Conservation (phyloP, 23 tunicate genomes). For the Trididemnum clinides region DNA sequence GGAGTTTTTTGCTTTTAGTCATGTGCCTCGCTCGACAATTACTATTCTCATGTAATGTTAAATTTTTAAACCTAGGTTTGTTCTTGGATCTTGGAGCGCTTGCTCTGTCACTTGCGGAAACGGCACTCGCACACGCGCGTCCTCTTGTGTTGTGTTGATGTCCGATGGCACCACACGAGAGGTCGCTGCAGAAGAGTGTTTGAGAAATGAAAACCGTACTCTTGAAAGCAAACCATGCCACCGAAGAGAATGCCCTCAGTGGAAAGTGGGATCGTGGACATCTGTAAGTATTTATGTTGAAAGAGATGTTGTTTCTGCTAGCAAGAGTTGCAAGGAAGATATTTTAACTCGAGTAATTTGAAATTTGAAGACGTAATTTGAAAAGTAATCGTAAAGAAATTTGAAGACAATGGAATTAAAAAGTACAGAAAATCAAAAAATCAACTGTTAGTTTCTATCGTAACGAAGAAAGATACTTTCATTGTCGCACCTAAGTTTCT, state of each 20-base stretch:
- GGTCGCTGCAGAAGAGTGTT: conserved; percentile 59
- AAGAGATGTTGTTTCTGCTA: too few relatives aligned
- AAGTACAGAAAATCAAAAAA: too few relatives aligned
- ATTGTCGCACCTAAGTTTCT: too few relatives aligned
- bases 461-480: too few relatives aligned
- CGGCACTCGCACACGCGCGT: conserved; percentile 57
- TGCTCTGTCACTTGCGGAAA: conserved; percentile 76
- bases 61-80: conserved; percentile 22
- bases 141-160: conserved; percentile 50
- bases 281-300: conserved; percentile 44
- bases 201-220: not conserved
- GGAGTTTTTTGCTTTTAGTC: not conserved
- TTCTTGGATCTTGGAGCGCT: conserved; percentile 59
- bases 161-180: conserved; percentile 61
- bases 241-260: conserved; percentile 54
- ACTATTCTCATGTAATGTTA: too few relatives aligned
- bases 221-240: conserved; percentile 34
- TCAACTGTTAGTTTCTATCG: too few relatives aligned
- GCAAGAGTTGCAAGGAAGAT: too few relatives aligned
- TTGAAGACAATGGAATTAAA: too few relatives aligned
- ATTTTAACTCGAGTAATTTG: too few relatives aligned
- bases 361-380: too few relatives aligned
- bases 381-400: too few relatives aligned
- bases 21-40: too few relatives aligned
- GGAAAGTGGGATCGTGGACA: conserved; percentile 77